Conservation (phyloP, 2,113 vertebrate species). For the Chascanopsetta lugubris region DNA sequence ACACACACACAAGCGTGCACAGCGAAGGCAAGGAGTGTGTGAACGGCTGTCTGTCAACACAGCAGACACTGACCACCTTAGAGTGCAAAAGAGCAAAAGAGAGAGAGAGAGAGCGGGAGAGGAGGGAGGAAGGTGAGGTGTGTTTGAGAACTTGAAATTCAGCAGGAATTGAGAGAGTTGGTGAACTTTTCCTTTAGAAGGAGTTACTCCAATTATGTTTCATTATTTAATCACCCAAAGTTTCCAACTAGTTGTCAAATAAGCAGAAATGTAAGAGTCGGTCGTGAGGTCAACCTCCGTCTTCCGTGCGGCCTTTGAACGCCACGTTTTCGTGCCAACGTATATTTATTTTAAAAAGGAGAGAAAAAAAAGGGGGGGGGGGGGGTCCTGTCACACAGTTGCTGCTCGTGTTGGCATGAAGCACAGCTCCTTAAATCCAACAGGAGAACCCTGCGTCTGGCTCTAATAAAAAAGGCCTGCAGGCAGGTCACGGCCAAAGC, state of each 20-base stretch:
- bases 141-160: slow-evolving; percentile 38
- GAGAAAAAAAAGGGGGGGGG: slow-evolving; percentile 27
- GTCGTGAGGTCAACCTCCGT: not conserved
- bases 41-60: slow-evolving; percentile 72
- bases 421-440: slow-evolving; percentile 30
- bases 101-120: slow-evolving; percentile 65
- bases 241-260: too few relatives aligned
- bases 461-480: slow-evolving; percentile 62
- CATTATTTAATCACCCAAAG: too few relatives aligned
- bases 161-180: not conserved
- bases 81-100: slow-evolving; percentile 48
- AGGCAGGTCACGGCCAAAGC: slow-evolving; percentile 54
- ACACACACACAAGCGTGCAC: slow-evolving; percentile 22
- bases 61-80: slow-evolving; percentile 62
- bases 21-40: slow-evolving; percentile 51
- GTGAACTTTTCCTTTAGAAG: not conserved
- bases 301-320: slow-evolving; percentile 21
- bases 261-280: too few relatives aligned
- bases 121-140: slow-evolving; percentile 8
- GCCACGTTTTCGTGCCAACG: not conserved
- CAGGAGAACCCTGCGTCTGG: slow-evolving; percentile 44
- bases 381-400: slow-evolving; percentile 50
- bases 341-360: slow-evolving; percentile 11
- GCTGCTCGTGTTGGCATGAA: slow-evolving; percentile 37
- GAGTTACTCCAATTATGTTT: too few relatives aligned